Percentiles rank a stretch among this genome's conserved stretches.
These are phyloP conservation scores for Drosophila repletoides DNA, from an alignment of 1,140 invertebrate species.

Conservation along the genomic window DNA sequence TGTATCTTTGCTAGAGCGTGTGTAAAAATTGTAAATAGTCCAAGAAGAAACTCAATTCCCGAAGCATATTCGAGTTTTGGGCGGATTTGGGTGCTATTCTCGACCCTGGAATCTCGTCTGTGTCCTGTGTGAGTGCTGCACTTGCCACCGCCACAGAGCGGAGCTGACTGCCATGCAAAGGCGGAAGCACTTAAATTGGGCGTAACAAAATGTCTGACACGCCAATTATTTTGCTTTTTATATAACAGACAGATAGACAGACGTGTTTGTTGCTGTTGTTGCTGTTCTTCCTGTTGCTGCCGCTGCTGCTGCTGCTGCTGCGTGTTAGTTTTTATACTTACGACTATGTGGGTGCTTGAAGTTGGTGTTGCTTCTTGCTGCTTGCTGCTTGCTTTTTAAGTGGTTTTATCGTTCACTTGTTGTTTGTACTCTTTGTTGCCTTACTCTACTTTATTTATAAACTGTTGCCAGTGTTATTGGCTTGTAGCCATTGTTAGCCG, in stretches of 20 bases:
- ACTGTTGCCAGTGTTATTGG: conserved; percentile 29
- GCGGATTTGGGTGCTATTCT: too few species aligned
- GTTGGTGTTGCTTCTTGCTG: conserved; percentile 13
- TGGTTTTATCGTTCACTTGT: conserved; percentile 69
- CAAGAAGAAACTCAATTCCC: too few species aligned
- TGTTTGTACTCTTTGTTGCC: conserved; percentile 51
- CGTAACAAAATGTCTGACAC: conserved; percentile 77
- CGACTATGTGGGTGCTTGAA: conserved; percentile 27
- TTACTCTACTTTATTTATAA: conserved; percentile 17
- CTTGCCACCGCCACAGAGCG: conserved; percentile 4
- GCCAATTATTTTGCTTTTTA: conserved; percentile 78
- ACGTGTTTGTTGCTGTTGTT: conserved; percentile 36
- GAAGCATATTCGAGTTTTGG: too few species aligned
- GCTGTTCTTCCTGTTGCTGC: conserved; percentile 29
- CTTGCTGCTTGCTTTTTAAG: conserved; percentile 60
- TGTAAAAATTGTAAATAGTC: too few species aligned
- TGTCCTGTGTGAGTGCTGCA: too few species aligned
- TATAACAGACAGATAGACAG: conserved; percentile 46
- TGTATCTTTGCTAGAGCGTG: too few species aligned
- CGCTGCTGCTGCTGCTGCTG: conserved; percentile 42
- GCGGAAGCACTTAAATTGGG: conserved; percentile 76
- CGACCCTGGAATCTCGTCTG: too few species aligned
- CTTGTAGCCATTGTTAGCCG: conserved; percentile 22
- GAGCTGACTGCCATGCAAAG: conserved; percentile 37
- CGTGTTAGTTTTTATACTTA: conserved; percentile 66